Conservation (phyloP, 2,113 vertebrate species). For the Orthonyx spaldingii region DNA sequence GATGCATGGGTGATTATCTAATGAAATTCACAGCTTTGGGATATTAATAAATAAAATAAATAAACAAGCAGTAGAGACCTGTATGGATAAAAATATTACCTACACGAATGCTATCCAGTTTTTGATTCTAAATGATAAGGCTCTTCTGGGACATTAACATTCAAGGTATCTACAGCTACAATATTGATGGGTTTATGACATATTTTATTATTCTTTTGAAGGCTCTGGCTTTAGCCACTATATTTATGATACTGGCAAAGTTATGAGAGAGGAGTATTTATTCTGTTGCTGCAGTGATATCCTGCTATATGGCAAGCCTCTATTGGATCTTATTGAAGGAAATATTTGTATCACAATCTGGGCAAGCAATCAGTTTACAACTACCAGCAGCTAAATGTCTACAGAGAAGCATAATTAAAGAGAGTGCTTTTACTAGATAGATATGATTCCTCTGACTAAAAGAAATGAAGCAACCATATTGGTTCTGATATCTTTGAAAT, state of each 20-base stretch:
- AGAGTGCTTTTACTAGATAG: not conserved
- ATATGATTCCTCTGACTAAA: not conserved
- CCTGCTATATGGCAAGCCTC: not conserved
- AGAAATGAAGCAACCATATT: not conserved
- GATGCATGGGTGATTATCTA: not conserved
- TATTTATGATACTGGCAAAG: not conserved
- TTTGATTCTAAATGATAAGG: not conserved
- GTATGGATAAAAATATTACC: not conserved
- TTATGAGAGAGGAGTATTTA: not conserved
- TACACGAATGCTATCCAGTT: not conserved
- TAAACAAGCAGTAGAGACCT: not conserved
- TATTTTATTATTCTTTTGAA: not conserved
- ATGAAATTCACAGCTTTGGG: not conserved
- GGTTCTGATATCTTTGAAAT: not conserved
- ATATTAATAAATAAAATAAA: not conserved
- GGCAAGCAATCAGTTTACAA: not conserved
- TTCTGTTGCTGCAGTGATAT: not conserved
- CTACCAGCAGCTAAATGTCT: not conserved
- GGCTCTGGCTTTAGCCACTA: not conserved
- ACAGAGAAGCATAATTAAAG: not conserved
- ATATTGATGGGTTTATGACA: not conserved
- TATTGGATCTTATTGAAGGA: not conserved
- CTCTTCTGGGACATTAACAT: not conserved
- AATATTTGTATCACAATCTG: not conserved
- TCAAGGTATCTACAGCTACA: not conserved